A percentile compares a stretch with the other conserved stretches of the same genome.
Conservation (phyloP, 1,140 invertebrate genomes). For the Leptinotarsa undecemlineata region DNA sequence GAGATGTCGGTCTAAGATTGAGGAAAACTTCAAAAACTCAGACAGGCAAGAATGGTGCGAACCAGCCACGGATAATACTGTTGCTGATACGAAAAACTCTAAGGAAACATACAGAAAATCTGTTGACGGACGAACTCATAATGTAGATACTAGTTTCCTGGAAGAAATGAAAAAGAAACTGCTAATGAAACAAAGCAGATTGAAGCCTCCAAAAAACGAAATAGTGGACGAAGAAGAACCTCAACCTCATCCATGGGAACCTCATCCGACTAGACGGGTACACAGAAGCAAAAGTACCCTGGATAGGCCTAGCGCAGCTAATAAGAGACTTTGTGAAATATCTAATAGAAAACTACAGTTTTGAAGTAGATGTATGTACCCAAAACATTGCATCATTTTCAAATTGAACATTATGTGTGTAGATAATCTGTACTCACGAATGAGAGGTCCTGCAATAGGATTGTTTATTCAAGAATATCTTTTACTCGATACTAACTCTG, state of each 20-base stretch:
- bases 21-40: not conserved
- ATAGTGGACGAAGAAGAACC: not conserved
- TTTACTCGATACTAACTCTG: no score
- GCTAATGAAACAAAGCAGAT: not conserved
- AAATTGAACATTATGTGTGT: no score
- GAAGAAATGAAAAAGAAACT: not conserved
- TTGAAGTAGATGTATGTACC: no score
- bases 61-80: not conserved
- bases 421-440: no score
- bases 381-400: no score
- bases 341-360: not conserved
- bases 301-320: constrained; percentile 1
- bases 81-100: not conserved
- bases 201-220: not conserved
- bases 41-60: not conserved
- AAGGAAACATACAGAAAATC: not conserved
- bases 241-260: not conserved
- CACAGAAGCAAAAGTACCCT: constrained; percentile 18
- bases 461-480: no score
- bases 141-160: not conserved
- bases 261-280: not conserved
- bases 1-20: not conserved
- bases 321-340: not conserved
- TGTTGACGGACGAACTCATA: not conserved
- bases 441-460: no score